A percentile compares a stretch with the other conserved stretches of the same genome.
These are phyloP conservation scores for Eurystomus gularis DNA, from an alignment of 2,113 vertebrate species.

Conservation along the genomic window DNA sequence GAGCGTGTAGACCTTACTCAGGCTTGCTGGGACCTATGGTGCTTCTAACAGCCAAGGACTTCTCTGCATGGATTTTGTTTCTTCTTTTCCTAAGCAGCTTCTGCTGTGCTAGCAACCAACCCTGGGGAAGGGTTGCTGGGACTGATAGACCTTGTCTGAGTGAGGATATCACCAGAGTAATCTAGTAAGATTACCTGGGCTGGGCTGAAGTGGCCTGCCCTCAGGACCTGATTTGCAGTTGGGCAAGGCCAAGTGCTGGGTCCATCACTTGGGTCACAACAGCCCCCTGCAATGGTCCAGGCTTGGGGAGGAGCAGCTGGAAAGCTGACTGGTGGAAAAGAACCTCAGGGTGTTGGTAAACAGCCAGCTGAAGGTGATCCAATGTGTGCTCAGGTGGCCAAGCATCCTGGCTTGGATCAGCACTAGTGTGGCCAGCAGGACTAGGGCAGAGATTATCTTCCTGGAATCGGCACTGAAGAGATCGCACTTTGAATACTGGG, in stretches of 20 bases:
- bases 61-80: not conserved
- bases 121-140: not conserved
- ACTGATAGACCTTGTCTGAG: not conserved
- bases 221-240: not conserved
- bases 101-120: too few relatives aligned
- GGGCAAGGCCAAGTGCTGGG: not conserved
- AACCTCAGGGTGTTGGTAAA: too few relatives aligned
- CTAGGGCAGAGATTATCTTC: too few relatives aligned
- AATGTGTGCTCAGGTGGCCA: too few relatives aligned
- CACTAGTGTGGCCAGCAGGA: not conserved
- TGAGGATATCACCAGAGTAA: not conserved
- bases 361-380: too few relatives aligned
- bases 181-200: not conserved
- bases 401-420: not conserved
- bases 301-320: too few relatives aligned
- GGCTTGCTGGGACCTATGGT: not conserved
- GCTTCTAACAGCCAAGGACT: not conserved
- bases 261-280: not conserved
- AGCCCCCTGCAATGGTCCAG: too few relatives aligned
- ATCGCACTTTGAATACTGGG: not conserved
- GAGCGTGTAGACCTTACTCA: fast-evolving
- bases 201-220: not conserved
- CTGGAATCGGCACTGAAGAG: not conserved
- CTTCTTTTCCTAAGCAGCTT: not conserved
- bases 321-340: too few relatives aligned